Conservation (phyloP, 2,113 vertebrate species). For the Gobiocypris rarus region DNA sequence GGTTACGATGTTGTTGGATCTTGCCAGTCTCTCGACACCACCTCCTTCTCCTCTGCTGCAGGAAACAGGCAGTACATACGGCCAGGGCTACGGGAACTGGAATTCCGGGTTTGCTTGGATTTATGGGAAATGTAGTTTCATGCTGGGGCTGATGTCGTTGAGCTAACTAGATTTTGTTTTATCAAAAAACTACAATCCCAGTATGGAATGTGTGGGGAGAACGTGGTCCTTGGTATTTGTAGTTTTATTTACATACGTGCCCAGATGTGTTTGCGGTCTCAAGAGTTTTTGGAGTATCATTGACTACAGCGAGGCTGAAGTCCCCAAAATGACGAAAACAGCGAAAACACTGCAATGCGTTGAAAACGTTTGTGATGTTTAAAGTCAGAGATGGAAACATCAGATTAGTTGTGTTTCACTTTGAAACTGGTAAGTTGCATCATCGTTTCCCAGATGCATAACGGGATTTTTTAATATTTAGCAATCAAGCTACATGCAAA, state of each 20-base stretch:
- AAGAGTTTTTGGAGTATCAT: slow-evolving; percentile 57
- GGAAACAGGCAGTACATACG: slow-evolving; percentile 74
- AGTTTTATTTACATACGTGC: slow-evolving; percentile 45
- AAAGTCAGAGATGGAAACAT: slow-evolving; percentile 9
- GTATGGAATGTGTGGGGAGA: rapidly evolving
- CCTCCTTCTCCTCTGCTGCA: slow-evolving; percentile 70
- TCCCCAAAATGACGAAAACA: neutral
- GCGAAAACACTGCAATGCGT: neutral
- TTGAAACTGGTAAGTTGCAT: slow-evolving; percentile 72
- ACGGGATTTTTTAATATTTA: slow-evolving; percentile 30
- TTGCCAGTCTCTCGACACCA: slow-evolving; percentile 73
- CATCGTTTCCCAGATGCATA: slow-evolving; percentile 57
- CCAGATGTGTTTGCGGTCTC: slow-evolving; percentile 62
- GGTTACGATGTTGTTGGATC: slow-evolving; percentile 67
- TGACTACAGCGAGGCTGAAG: neutral
- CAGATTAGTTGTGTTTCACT: slow-evolving; percentile 64
- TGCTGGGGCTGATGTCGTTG: rapidly evolving
- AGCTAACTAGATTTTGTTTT: too few relatives aligned
- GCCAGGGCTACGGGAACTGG: slow-evolving; percentile 71
- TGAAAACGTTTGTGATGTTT: neutral
- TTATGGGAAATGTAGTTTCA: slow-evolving; percentile 69
- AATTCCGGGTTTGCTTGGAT: slow-evolving; percentile 56
- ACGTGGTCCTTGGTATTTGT: neutral
- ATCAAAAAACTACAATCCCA: slow-evolving; percentile 56
- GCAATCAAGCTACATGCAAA: slow-evolving; percentile 13